Evolutionary conservation across 2,888 invertebrate genomes (phyloP).

Genomic region (Eristalis intricaria): DNA sequence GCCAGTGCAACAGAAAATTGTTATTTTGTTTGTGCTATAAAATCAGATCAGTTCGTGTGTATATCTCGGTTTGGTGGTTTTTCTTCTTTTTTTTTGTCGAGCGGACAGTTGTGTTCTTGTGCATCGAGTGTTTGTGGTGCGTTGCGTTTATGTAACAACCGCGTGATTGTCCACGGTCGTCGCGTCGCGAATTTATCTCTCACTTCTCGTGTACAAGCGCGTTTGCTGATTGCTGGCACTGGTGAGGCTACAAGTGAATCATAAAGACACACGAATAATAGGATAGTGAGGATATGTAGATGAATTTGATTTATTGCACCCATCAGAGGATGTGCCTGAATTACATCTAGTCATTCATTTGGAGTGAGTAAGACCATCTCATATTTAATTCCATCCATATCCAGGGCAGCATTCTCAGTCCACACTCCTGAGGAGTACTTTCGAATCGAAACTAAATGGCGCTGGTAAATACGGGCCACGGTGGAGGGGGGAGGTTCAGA

Average conservation of each 20-base stretch:
- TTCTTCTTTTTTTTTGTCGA: slow-evolving; percentile 3
- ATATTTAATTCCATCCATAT: slow-evolving; percentile 41
- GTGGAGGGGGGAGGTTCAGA: not conserved
- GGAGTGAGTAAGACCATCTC: slow-evolving; percentile 38
- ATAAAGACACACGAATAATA: slow-evolving; percentile 24
- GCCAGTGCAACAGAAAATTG: slow-evolving; percentile 25
- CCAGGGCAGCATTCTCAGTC: slow-evolving; percentile 42
- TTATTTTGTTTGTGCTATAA: not conserved
- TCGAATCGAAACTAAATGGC: slow-evolving; percentile 5
- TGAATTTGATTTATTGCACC: slow-evolving; percentile 51
- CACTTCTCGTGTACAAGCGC: slow-evolving; percentile 2
- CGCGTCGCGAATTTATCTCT: slow-evolving; percentile 13
- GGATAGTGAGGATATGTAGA: slow-evolving; percentile 3
- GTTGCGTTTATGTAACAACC: slow-evolving; percentile 62
- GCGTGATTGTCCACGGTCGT: slow-evolving; percentile 27
- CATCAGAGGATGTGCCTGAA: slow-evolving; percentile 24
- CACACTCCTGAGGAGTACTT: slow-evolving; percentile 30
- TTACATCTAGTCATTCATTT: slow-evolving; percentile 14
- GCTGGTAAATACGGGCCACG: slow-evolving; percentile 9
- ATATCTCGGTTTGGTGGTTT: not conserved
- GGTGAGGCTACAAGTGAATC: slow-evolving; percentile 33
- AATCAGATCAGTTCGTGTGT: not conserved
- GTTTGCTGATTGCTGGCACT: not conserved
- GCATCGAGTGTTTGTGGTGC: slow-evolving; percentile 7
- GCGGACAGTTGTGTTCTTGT: slow-evolving; percentile 21